Percentiles rank a stretch among this genome's conserved stretches.
phyloP scores from a whole-genome alignment of 1,140 invertebrate species.

The Pachypeltis micranthus region DNA sequence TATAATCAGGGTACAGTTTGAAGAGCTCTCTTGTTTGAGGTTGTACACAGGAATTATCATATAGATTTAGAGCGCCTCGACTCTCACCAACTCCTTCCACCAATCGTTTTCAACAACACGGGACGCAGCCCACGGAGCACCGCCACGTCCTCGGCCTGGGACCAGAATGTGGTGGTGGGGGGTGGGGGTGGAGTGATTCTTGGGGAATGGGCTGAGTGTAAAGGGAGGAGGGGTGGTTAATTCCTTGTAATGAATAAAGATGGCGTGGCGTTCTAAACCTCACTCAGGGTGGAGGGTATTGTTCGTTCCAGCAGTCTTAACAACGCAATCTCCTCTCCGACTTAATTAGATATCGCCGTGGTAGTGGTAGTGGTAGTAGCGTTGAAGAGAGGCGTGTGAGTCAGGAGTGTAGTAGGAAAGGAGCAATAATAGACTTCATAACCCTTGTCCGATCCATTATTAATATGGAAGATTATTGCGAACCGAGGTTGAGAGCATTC shows the following conservation, averaged over 20 bases:
- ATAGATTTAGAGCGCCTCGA: constrained; percentile 3
- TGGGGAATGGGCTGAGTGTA: no score
- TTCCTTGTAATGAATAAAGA: constrained; percentile 10
- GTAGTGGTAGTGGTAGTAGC: not conserved
- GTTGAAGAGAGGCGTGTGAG: not conserved
- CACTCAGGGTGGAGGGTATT: not conserved
- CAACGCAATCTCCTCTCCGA: not conserved
- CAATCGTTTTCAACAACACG: not conserved
- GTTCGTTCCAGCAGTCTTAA: constrained; percentile 3
- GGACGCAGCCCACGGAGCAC: no score
- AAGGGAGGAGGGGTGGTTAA: no score
- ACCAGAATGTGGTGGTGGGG: constrained; percentile 1
- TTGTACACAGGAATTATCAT: constrained; percentile 4
- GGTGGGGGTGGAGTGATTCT: no score
- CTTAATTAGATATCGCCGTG: constrained; percentile 1
- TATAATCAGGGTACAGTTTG: not conserved
- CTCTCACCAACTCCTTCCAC: not conserved
- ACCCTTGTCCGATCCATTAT: no score
- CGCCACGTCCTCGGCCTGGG: not conserved
- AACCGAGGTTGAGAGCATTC: no score
- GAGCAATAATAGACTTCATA: not conserved
- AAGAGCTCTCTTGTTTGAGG: not conserved
- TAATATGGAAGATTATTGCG: no score
- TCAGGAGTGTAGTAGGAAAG: no score
- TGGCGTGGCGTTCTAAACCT: not conserved